phyloP scores from a whole-genome alignment of 2,113 vertebrate genomes.

The Prunella himalayana region DNA sequence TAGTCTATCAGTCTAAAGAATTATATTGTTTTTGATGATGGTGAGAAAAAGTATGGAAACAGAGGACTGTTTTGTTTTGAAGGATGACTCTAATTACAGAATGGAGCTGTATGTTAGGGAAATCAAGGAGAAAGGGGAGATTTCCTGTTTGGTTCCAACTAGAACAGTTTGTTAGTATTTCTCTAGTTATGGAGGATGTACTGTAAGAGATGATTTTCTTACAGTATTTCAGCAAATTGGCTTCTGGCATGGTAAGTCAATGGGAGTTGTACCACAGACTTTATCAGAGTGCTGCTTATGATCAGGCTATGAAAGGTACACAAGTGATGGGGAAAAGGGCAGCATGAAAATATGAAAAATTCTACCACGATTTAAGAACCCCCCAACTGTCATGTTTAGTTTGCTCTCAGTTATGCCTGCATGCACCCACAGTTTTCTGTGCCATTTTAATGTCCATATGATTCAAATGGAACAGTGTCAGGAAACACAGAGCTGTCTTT shows the following conservation, averaged over 20 bases:
- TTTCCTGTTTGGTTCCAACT: not conserved
- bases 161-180: not conserved
- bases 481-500: not conserved
- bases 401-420: not conserved
- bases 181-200: not conserved
- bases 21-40: not conserved
- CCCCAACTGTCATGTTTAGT: not conserved
- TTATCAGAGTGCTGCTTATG: not conserved
- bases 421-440: not conserved
- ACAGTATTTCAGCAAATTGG: not conserved
- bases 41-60: not conserved
- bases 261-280: not conserved
- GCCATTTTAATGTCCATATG: not conserved
- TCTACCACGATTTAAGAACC: not conserved
- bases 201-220: not conserved
- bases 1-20: not conserved
- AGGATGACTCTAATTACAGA: not conserved
- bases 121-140: not conserved
- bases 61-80: not conserved
- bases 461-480: not conserved
- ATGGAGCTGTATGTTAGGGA: not conserved
- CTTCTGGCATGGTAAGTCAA: not conserved
- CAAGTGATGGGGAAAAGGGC: not conserved
- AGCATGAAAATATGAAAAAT: not conserved
- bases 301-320: not conserved